Base-by-base conservation (phyloP, 53 echinoderm and acorn worm species). In the Holothuria leucospilota region DNA sequence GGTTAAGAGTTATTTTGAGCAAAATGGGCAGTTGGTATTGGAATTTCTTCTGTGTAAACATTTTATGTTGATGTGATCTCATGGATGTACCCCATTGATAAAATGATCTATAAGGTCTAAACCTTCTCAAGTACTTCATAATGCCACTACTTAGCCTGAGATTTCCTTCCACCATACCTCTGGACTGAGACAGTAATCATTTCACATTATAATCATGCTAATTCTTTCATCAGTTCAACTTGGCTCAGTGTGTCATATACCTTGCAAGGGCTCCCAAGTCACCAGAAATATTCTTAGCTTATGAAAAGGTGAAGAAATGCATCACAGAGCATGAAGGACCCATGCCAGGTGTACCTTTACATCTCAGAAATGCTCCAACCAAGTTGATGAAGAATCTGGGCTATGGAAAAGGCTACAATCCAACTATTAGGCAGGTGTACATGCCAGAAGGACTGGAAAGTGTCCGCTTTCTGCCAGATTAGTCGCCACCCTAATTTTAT, bases 211-310 rank as follows among this genome's bases (percentile, higher is more conserved):
- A 34, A 34, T 34, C 3, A 34, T 34, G 34, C 34, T 46, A 46
- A 46, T 46, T 46, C 8, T 4, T 46, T 46, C 46, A 46, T 10
- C 77, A 96, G 96, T 71, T 94, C 39, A 86, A 91, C 46, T 89
- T 96, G 10, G 93, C 96, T 51, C 96, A 96, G 87, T 96, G 96
- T 46, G 94, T 89, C 0, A 66, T 90, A 85, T 96, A 96, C 90
- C 93, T 96, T 0, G 86, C 94, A 20, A 90, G 84, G 53, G 97
- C 97, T 5, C 94, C 93, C 20, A 96, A 96, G 77, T 95, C 94
- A 42, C 71, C 71, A 51, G 86, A 93, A 74, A 91, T 95, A 21
- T 66, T 80, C 68, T 56, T 64, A 27, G 93, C 88, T 16, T 89
- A 87, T 59, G 81, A 63, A 13, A 84, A 73, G 6, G 97, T 93